Percentiles rank a stretch among this genome's conserved stretches.
Conservation (phyloP, 2,113 vertebrate genomes). For the Sinosuthora webbiana region DNA sequence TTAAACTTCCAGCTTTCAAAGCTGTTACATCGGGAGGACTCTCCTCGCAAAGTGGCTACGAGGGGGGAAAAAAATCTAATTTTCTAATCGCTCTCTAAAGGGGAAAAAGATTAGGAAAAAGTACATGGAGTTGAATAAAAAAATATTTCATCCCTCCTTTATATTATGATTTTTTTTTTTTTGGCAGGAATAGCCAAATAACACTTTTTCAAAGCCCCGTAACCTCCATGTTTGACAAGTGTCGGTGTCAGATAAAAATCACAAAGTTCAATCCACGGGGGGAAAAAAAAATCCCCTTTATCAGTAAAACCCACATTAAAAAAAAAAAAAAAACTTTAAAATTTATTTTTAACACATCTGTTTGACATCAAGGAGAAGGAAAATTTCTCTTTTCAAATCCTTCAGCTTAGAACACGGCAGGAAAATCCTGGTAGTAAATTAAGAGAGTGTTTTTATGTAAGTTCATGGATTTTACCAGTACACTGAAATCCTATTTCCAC, state of each 20-base stretch:
- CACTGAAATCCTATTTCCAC: background rate
- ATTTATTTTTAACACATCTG: slow-evolving; percentile 17
- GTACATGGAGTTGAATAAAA: background rate
- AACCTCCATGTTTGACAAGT: background rate
- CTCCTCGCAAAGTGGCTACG: background rate
- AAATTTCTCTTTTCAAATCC: background rate
- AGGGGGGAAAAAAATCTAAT: background rate
- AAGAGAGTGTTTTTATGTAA: background rate
- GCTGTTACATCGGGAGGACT: background rate
- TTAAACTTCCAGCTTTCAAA: background rate
- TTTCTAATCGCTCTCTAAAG: background rate
- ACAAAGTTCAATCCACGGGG: background rate
- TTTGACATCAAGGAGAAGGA: slow-evolving; percentile 26
- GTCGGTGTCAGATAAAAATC: background rate
- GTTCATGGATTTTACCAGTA: background rate
- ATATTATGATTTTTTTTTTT: background rate
- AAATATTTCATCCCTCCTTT: background rate
- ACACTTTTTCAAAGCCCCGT: background rate
- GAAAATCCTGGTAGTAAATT: slow-evolving; percentile 17
- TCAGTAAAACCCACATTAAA: background rate
- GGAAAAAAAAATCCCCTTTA: background rate
- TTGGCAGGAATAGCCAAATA: background rate
- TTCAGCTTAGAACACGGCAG: background rate
- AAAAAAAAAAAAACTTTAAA: background rate
- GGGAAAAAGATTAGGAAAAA: background rate